Percentiles rank a stretch among this genome's conserved stretches.
phyloP scores from a whole-genome alignment of 2,888 invertebrate genomes.

The Oasisia sp. region DNA sequence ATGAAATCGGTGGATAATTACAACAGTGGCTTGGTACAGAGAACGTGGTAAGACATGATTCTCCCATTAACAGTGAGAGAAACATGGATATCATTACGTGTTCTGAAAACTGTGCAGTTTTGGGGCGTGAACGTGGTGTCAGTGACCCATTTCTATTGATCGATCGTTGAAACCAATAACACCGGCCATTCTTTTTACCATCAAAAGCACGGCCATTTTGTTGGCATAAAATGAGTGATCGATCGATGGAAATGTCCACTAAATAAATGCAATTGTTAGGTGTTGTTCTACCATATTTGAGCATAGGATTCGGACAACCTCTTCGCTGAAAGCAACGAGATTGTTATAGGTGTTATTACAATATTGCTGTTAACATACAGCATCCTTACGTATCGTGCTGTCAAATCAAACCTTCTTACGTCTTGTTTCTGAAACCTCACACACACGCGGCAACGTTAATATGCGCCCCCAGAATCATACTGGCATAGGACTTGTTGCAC shows the following conservation, averaged over 20 bases:
- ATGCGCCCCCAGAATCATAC: neutral
- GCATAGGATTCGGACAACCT: too few species aligned
- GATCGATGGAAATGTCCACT: neutral
- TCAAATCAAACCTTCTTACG: neutral
- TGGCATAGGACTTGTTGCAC: too few species aligned
- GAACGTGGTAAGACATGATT: neutral
- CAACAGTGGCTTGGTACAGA: neutral
- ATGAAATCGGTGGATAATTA: neutral
- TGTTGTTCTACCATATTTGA: too few species aligned
- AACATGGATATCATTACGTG: neutral
- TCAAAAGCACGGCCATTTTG: neutral
- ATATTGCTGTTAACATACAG: neutral
- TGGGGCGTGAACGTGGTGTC: neutral
- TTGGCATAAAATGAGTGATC: neutral
- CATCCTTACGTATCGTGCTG: neutral
- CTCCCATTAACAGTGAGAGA: neutral
- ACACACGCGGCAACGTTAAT: neutral
- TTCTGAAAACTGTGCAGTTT: neutral
- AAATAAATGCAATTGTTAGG: neutral
- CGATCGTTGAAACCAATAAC: neutral
- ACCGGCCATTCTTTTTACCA: neutral
- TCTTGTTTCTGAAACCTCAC: slow-evolving; percentile 12
- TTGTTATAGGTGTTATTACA: neutral
- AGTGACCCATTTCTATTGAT: neutral
- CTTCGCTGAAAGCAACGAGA: too few species aligned